phyloP scores from a whole-genome alignment of 1,140 invertebrate species.

The Ladona fulva region DNA sequence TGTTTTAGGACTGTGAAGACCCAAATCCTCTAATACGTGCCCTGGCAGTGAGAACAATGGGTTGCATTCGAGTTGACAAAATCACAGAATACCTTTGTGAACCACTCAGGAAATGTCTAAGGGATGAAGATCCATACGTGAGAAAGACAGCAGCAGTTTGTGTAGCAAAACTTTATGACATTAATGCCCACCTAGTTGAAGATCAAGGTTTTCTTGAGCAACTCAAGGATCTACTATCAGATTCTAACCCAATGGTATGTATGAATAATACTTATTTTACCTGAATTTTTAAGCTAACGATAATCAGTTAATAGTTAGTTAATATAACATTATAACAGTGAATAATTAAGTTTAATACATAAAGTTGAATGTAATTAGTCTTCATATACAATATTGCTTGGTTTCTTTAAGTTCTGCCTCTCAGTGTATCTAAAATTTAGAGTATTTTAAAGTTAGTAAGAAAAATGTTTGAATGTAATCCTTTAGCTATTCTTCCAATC shows the following conservation, averaged over 20 bases:
- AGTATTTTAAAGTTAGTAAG: too few relatives aligned
- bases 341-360: too few relatives aligned
- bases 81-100: constrained; percentile 99
- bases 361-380: too few relatives aligned
- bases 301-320: too few relatives aligned
- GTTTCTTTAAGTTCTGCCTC: too few relatives aligned
- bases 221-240: constrained; percentile 91
- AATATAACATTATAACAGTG: too few relatives aligned
- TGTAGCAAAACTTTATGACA: constrained; percentile 98
- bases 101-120: constrained; percentile 93
- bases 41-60: constrained; percentile 98
- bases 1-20: constrained; percentile 92
- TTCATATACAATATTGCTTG: too few relatives aligned
- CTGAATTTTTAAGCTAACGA: too few relatives aligned
- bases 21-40: constrained; percentile 98
- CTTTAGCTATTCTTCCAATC: too few relatives aligned
- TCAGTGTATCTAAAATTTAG: too few relatives aligned
- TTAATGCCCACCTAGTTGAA: constrained; percentile 94
- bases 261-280: background rate
- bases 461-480: too few relatives aligned
- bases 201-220: constrained; percentile 98
- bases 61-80: constrained; percentile 99
- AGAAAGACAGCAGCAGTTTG: constrained; percentile 98
- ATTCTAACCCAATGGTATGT: constrained; percentile 98
- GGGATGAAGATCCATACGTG: constrained; percentile 99